Percentiles rank a stretch among this genome's conserved stretches.
These are phyloP conservation scores for Cherax destructor DNA, from an alignment of 1,140 invertebrate species.

Conservation along the genomic window DNA sequence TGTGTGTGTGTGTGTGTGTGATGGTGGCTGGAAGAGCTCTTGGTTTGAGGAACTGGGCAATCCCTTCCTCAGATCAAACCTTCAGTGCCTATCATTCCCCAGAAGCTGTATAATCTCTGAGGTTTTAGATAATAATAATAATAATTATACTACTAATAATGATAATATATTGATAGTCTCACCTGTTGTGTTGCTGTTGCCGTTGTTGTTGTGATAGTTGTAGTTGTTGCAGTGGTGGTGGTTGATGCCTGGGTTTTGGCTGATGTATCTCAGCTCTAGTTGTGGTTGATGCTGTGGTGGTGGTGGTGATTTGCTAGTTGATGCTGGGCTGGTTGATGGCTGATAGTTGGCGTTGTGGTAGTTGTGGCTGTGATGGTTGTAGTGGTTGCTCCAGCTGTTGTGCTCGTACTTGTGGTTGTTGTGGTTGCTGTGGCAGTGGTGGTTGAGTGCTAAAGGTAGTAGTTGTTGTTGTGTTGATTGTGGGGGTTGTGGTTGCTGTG, in stretches of 20 bases:
- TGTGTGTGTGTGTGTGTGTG: too few species aligned
- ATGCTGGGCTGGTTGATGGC: neutral
- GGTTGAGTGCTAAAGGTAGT: too few species aligned
- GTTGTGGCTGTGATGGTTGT: neutral
- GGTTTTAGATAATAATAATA: too few species aligned
- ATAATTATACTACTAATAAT: too few species aligned
- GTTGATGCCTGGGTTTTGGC: too few species aligned
- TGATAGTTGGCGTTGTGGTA: neutral
- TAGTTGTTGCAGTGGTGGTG: neutral
- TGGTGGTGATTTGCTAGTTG: neutral
- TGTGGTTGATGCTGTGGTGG: neutral
- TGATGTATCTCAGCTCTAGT: too few species aligned
- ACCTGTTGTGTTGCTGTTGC: neutral
- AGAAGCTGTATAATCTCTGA: too few species aligned
- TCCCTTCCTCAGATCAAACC: too few species aligned
- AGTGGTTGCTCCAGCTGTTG: neutral
- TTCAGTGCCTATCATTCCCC: too few species aligned
- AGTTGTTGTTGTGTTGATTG: neutral
- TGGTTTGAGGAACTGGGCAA: too few species aligned
- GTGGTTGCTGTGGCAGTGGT: conserved; percentile 6
- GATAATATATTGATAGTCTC: too few species aligned
- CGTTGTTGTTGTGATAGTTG: neutral
- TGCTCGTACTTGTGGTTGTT: neutral
- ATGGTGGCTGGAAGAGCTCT: too few species aligned
- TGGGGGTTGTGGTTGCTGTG: conserved; percentile 1